Base-by-base conservation (phyloP, 1,140 invertebrate genomes). In the Eciton burchellii region DNA sequence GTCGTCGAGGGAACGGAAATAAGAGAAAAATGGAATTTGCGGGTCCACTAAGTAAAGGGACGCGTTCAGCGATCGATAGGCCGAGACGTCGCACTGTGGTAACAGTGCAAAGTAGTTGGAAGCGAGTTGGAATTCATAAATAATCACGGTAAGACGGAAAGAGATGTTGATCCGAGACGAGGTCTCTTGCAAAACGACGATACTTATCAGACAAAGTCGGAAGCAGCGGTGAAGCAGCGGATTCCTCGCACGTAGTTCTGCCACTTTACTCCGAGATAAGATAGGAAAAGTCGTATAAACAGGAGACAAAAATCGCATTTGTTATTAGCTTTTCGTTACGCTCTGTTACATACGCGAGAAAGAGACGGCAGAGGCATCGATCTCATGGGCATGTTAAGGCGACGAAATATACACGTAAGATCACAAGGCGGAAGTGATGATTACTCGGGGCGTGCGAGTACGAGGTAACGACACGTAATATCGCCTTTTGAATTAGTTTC, bases 1-100 rank as follows among this genome's bases (percentile, higher is more conserved):
- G 63, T 70, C 70, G 24, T 43, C 26, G 52, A 57, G 45, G 19
- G 43, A 63, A 70, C 41, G 12, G 3, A 60, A 56, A 54, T 54
- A 54, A 76, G 41, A 77, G 35, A 66, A 76, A 68, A 79, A 79
- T 14, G 6, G 49, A 56, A 77, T 66, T 14, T 45, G 8, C 19
- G n/a, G 14, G 5, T 11, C 19, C 29, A 41, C 57, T 54, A 65
- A 76, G 59, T 26, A 76, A 73, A 76, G 26, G 16, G 14, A 14
- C 14, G 35, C 3, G 41, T 65, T 76, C 26, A 56, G 16, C 54
- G n/a, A 68, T 57, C 74, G 35, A 79, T 79, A 70, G 68, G 41
- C 8, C 9, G 41, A 57, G 70, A 79, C 45, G 49, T 70, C 41
- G 26, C 56, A 3, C 21, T 79, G 52, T 68, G 29, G 56, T 56